phyloP scores from a whole-genome alignment of 2,113 vertebrate genomes.

The Nyctibius bracteatus region DNA sequence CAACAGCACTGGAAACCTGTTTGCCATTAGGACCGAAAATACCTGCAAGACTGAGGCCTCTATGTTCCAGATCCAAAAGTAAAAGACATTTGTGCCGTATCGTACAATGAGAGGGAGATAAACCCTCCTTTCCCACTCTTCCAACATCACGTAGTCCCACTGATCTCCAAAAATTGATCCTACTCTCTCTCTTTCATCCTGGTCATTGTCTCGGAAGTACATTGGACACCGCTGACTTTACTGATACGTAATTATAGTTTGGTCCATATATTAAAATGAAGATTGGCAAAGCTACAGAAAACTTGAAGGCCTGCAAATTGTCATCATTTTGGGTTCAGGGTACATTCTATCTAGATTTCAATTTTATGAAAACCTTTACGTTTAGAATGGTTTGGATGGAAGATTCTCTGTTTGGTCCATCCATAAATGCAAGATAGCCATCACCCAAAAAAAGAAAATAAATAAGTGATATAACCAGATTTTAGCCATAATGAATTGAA shows the following conservation, averaged over 20 bases:
- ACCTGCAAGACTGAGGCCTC: neutral
- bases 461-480: neutral
- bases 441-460: neutral
- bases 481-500: slow-evolving; percentile 30
- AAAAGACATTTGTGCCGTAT: neutral
- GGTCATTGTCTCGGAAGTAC: neutral
- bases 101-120: neutral
- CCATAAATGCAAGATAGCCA: neutral
- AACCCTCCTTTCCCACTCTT: neutral
- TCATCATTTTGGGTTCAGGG: neutral
- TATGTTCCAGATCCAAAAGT: neutral
- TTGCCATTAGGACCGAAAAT: neutral
- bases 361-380: neutral
- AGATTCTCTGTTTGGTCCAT: neutral
- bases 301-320: neutral
- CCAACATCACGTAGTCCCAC: neutral
- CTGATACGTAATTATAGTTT: neutral
- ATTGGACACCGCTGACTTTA: accelerated
- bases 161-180: neutral
- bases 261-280: neutral
- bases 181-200: neutral
- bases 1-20: neutral
- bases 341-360: neutral
- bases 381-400: neutral
- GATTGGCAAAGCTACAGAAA: neutral